Conservation (phyloP, 2,888 invertebrate species). For the Rhagonycha fulva region DNA sequence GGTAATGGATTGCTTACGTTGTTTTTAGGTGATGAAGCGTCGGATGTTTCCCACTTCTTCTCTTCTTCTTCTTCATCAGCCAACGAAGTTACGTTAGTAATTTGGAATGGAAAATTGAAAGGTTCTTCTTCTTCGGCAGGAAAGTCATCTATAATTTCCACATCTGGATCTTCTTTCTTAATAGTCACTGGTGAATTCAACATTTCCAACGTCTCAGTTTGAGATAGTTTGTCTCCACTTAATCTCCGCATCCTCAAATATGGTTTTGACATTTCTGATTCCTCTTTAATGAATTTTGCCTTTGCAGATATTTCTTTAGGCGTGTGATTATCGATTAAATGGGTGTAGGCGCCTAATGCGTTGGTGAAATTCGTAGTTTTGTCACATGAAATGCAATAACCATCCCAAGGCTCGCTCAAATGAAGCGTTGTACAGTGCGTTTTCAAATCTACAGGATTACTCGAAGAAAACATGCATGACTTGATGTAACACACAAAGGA, state of each 20-base stretch:
- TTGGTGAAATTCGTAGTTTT: conserved; percentile 18
- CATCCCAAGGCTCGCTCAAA: conserved; percentile 18
- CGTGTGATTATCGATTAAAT: conserved; percentile 22
- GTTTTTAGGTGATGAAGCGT: not conserved
- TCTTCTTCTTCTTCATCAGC: conserved; percentile 27
- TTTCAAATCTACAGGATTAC: conserved; percentile 42
- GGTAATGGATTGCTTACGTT: not conserved
- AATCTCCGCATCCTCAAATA: conserved; percentile 51
- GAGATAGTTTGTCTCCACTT: conserved; percentile 56
- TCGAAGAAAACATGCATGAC: conserved; percentile 44
- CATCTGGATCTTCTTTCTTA: not conserved
- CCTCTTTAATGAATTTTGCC: not conserved
- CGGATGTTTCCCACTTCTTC: not conserved
- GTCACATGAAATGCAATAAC: conserved; percentile 30
- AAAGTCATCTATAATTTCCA: conserved; percentile 37
- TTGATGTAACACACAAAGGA: conserved; percentile 46
- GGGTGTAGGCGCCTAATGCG: conserved; percentile 28
- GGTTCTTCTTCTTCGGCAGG: conserved; percentile 51
- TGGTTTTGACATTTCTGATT: not conserved
- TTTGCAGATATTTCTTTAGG: not conserved
- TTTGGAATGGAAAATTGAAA: conserved; percentile 42
- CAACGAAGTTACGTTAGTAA: conserved; percentile 34
- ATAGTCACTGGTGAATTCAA: not conserved
- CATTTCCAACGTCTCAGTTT: conserved; percentile 43
- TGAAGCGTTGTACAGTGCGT: conserved; percentile 49